Evolutionary conservation across 2,888 invertebrate genomes (phyloP).

Genomic region (Caenorhabditis drosophilae): DNA sequence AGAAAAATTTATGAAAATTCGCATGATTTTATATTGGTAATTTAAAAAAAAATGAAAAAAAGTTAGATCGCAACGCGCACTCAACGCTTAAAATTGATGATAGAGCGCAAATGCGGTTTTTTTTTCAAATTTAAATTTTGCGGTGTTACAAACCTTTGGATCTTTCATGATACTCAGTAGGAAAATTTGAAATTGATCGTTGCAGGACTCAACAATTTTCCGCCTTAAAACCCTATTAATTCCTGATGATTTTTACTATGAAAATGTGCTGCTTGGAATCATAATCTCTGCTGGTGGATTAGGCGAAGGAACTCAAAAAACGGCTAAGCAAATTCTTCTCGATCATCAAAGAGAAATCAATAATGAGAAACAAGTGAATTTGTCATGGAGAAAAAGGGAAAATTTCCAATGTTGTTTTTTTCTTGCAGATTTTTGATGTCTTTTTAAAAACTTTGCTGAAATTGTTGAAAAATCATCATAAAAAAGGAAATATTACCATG

Average conservation of each 20-base stretch:
- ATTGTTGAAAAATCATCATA: slow-evolving; percentile 9
- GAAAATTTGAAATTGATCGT: no score
- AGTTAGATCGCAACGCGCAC: not conserved
- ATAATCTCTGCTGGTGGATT: slow-evolving; percentile 30
- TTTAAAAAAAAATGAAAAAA: not conserved
- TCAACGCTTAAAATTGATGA: no score
- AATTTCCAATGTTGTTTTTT: not conserved
- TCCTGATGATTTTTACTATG: slow-evolving; percentile 17
- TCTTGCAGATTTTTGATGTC: slow-evolving; percentile 25
- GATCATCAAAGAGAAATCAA: slow-evolving; percentile 26
- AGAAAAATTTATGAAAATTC: slow-evolving; percentile 14
- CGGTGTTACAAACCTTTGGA: no score
- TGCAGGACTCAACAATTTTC: slow-evolving; percentile 10
- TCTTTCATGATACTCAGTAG: no score
- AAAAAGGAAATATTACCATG: slow-evolving; percentile 16
- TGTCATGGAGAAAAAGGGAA: not conserved
- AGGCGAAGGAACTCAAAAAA: slow-evolving; percentile 32
- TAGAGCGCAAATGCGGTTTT: no score
- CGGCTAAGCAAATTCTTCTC: slow-evolving; percentile 19
- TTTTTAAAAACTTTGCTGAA: slow-evolving; percentile 11
- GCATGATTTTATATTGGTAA: slow-evolving; percentile 20
- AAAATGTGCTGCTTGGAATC: slow-evolving; percentile 21
- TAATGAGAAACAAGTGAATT: slow-evolving; percentile 14
- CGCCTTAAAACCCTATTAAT: slow-evolving; percentile 17
- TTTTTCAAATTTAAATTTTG: no score